Base-by-base conservation (phyloP, 2,113 vertebrate species). In the Sylvia atricapilla region DNA sequence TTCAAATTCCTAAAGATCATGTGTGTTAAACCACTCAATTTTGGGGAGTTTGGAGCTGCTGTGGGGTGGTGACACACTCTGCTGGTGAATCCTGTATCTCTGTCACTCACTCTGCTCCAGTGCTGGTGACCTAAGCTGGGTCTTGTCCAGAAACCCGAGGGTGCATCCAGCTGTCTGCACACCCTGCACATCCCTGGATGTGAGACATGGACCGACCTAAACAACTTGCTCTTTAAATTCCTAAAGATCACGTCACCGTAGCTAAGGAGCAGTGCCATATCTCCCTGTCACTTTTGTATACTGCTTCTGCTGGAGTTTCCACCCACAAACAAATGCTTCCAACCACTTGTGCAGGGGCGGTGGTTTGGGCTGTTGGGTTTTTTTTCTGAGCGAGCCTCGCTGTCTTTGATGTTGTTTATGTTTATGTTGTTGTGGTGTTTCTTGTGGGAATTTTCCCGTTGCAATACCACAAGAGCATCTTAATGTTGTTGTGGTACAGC, bases 81-180 rank as follows among this genome's bases (percentile, higher is more conserved):
- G 46, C 21, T 47, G 53, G 55, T 56, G 55, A n/a, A n/a, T 33
- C 19, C 56, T 33, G 56, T n/a, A 13, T 17, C 25, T 6, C 35
- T 39, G 59, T 6, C 37, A 39, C 35, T 62, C 35, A 27, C 25
- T 73, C 49, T 50, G 44, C 41, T 73, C 28, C 10, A 1, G 0
- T 11, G 56, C 21, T 3, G 7, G 3, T 47, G 28, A 25, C 47
- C 18, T 27, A 2, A 41, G 15, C 3, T 49, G 31, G 75, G 20
- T 80, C n/a, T 62, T 31, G 25, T 30, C 7, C 50, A 37, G n/a
- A 73, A 73, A n/a, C 41, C 28, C 0, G 0, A 31, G 20, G 0
- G 0, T 21, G 15, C 37, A 4, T 20, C 56, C 49, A 35, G 53
- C 13, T 84, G 82, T 44, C 69, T 66, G 44, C 13, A 7, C 0